A percentile compares a stretch with the other conserved stretches of the same genome.
Conservation (phyloP, 2,797 vertebrate species). For the Peromyscus nudipes region DNA sequence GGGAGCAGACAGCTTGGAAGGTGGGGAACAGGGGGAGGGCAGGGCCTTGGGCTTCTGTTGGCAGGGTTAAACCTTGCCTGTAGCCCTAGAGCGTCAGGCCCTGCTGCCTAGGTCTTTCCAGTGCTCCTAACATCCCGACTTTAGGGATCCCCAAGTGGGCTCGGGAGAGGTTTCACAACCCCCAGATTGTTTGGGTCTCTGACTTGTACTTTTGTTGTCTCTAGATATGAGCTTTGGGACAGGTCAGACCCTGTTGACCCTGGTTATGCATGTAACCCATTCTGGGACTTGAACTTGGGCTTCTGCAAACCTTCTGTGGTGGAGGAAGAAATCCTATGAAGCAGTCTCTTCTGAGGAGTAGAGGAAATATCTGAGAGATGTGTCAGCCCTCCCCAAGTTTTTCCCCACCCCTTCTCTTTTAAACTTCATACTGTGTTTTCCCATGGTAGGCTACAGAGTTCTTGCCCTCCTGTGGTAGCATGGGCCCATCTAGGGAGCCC, state of each 20-base stretch:
- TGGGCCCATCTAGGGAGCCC: fast-evolving
- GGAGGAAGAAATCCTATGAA: background rate
- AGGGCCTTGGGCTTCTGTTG: background rate
- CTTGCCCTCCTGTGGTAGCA: fast-evolving
- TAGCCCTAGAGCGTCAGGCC: background rate
- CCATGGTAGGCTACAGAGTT: fast-evolving
- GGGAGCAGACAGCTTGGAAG: slow-evolving; percentile 87
- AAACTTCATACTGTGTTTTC: background rate
- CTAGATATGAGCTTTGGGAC: background rate
- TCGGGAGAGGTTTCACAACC: fast-evolving
- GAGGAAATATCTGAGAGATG: background rate
- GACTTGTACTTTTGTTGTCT: no score
- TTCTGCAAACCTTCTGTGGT: fast-evolving
- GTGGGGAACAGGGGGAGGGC: slow-evolving; percentile 77
- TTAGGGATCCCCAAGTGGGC: fast-evolving
- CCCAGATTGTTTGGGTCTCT: background rate
- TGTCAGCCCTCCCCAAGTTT: fast-evolving
- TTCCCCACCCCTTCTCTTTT: background rate
- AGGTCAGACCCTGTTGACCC: fast-evolving
- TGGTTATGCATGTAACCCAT: no score
- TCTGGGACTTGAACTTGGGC: background rate
- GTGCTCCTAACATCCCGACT: fast-evolving
- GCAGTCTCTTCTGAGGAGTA: fast-evolving
- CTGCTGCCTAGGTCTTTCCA: background rate
- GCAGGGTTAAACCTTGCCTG: slow-evolving; percentile 66